Conservation (phyloP, 2,888 invertebrate genomes). For the Drymonia ruficornis region DNA sequence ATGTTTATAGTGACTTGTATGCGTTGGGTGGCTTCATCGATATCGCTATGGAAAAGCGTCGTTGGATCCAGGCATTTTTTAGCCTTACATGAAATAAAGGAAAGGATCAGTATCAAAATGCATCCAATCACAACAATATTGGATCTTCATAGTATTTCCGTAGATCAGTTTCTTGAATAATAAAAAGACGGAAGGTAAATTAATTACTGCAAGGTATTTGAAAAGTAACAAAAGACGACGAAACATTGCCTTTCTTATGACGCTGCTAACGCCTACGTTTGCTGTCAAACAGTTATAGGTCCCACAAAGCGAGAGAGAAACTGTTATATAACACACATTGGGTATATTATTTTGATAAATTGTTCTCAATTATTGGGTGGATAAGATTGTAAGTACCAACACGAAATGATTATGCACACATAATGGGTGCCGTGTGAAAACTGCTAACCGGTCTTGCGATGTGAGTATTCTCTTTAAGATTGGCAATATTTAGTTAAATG, state of each 20-base stretch:
- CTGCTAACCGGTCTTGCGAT: background rate
- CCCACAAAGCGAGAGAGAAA: background rate
- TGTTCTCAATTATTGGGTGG: background rate
- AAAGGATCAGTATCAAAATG: background rate
- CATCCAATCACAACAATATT: background rate
- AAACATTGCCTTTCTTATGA: no score
- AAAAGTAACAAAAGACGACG: no score
- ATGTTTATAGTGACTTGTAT: conserved; percentile 88
- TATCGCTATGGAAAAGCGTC: conserved; percentile 97
- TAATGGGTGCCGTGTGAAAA: conserved; percentile 3
- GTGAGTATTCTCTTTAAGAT: no score
- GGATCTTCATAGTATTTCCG: no score
- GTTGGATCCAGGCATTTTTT: conserved; percentile 95
- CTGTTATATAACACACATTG: conserved; percentile 2
- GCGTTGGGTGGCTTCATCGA: conserved; percentile 95
- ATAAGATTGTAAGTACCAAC: conserved; percentile 4
- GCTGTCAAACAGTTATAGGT: background rate
- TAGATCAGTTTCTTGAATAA: no score
- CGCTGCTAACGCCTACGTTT: background rate
- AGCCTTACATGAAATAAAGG: conserved; percentile 84
- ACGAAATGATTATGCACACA: conserved; percentile 1
- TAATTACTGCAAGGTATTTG: no score
- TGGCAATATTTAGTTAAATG: no score
- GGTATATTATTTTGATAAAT: background rate
- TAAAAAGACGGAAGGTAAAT: no score